Evolutionary conservation across 2,888 invertebrate genomes (phyloP), one percentile per base, ranked within the genome.

Genomic region (Lithophane ornitopus): DNA sequence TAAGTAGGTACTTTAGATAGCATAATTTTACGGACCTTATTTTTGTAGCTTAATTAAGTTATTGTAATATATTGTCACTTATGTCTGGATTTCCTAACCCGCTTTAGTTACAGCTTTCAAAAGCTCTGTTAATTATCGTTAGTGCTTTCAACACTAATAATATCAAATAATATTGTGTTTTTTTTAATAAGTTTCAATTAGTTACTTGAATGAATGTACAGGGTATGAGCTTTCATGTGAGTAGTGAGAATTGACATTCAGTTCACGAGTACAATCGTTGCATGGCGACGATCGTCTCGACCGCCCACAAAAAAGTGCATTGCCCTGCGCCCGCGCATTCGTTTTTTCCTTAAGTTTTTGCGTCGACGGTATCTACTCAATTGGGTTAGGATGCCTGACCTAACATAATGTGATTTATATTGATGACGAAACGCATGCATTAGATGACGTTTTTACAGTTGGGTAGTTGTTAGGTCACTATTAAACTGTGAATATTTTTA

Each of bases 311-410:
- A 94, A 93, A 94, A 93, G 96, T 94, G 93, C 96, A 95, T 94
- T 96, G 96, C 94, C 96, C 95, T 89, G 89, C 85, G 91, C 79
- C 77, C 81, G 90, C 87, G 89, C 87, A 87, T 87, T 87, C 82
- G 87, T 81, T 85, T 78, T 92, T 92, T 93, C 91, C 88, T 89
- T 86, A 88, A 87, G 92, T 91, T 93, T 92, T 91, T 89, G 90
- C 89, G 90, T 87, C 89, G 89, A 78, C 90, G 87, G 89, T 89
- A 90, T 93, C 94, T 94, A 95, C 94, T 92, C 90, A 85, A 91
- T 91, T 92, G 93, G 87, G 93, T 96, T 95, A 95, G 94, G 93
- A 93, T 91, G 89, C 96, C 92, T 95, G 96, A 96, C 96, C 96
- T 96, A 95, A 94, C 93, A 93, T 95, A 96, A 95, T 94, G 91